Percentiles rank a stretch among this genome's conserved stretches.
phyloP scores from a whole-genome alignment of 2,888 invertebrate genomes.

The Nesidiocoris tenuis region DNA sequence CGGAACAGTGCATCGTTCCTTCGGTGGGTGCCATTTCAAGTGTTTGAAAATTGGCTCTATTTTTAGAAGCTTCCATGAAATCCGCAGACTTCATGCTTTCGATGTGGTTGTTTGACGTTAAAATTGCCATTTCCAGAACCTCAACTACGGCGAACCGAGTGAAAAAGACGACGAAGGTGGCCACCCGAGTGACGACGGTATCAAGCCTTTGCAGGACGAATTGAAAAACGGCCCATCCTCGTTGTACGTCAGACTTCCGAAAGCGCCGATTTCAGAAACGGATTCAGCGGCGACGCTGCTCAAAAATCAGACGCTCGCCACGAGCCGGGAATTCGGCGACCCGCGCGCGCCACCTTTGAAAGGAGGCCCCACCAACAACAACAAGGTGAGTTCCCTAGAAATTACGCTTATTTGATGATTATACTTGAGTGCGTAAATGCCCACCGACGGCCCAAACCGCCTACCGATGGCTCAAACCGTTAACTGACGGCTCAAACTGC shows the following conservation, averaged over 20 bases:
- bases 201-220: slow-evolving; percentile 8
- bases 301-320: neutral
- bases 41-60: neutral
- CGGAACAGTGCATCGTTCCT: neutral
- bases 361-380: slow-evolving; percentile 3
- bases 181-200: slow-evolving; percentile 2
- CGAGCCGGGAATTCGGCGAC: neutral
- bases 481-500: too few species aligned
- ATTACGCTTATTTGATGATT: too few species aligned
- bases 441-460: too few species aligned
- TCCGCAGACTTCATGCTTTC: neutral
- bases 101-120: neutral
- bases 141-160: neutral
- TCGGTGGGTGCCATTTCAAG: neutral
- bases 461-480: too few species aligned
- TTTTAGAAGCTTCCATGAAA: too few species aligned
- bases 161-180: slow-evolving; percentile 37
- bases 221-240: slow-evolving; percentile 12
- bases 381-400: slow-evolving; percentile 25
- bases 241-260: slow-evolving; percentile 15
- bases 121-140: neutral
- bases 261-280: slow-evolving; percentile 4
- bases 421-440: too few species aligned
- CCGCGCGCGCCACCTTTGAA: neutral
- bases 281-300: slow-evolving; percentile 4